phyloP scores from a whole-genome alignment of 2,797 vertebrate genomes.

The Lates japonicus region DNA sequence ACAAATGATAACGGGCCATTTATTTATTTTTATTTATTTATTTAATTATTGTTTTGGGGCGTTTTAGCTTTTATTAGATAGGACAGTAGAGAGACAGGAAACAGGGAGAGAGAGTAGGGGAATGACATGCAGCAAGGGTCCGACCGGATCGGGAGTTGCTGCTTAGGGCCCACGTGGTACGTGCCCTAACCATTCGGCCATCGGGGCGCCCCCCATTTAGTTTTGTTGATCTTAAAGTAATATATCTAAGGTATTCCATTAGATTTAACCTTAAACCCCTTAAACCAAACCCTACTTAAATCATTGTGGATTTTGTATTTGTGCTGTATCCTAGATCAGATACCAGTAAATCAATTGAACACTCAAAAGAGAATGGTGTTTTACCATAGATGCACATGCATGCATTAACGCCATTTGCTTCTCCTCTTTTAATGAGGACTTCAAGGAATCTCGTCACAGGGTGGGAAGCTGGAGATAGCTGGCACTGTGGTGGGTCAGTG shows the following conservation, averaged over 20 bases:
- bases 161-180: too few species aligned
- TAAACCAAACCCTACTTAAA: background rate
- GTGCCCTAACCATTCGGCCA: too few species aligned
- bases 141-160: too few species aligned
- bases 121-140: too few species aligned
- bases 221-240: too few species aligned
- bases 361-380: too few species aligned
- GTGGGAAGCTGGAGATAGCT: constrained; percentile 96
- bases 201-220: too few species aligned
- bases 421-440: constrained; percentile 78
- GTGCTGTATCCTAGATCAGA: background rate
- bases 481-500: constrained; percentile 97
- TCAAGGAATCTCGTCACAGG: constrained; percentile 93
- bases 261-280: background rate
- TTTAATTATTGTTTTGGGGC: too few species aligned
- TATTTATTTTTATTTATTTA: background rate
- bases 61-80: too few species aligned
- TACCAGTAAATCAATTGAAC: background rate
- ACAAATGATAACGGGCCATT: too few species aligned
- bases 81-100: too few species aligned
- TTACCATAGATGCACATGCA: background rate
- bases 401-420: background rate
- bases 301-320: background rate
- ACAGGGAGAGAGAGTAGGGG: too few species aligned
- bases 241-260: background rate